Percentiles rank a stretch among this genome's conserved stretches.
Conservation (phyloP, 2,113 vertebrate species). For the Hucho hucho region DNA sequence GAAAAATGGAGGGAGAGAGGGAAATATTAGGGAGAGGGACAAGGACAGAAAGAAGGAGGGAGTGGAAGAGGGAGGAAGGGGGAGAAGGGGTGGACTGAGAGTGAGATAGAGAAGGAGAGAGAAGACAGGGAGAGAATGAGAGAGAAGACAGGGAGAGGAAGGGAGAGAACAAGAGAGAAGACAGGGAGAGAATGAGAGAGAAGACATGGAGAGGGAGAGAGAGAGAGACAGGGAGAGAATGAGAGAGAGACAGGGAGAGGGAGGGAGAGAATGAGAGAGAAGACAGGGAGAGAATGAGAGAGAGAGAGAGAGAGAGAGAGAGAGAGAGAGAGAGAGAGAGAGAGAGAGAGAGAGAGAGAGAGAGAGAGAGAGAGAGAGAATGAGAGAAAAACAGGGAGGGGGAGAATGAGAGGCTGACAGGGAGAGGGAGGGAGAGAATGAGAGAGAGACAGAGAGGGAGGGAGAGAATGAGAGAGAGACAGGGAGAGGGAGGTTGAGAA, state of each 20-base stretch:
- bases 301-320: no score
- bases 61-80: neutral
- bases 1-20: neutral
- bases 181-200: neutral
- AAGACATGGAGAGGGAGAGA: neutral
- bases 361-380: no score
- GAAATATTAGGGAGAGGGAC: neutral
- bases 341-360: neutral
- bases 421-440: neutral
- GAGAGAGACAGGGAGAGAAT: neutral
- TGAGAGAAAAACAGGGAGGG: no score
- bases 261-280: neutral
- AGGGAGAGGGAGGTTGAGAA: neutral
- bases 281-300: no score
- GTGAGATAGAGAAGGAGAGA: neutral
- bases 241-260: neutral
- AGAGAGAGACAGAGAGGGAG: neutral
- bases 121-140: neutral
- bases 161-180: neutral
- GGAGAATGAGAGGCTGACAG: neutral
- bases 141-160: neutral
- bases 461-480: neutral
- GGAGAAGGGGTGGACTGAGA: neutral
- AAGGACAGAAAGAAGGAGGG: neutral
- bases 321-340: neutral